Conservation (phyloP, 2,113 vertebrate species). For the Misgurnus anguillicaudatus region DNA sequence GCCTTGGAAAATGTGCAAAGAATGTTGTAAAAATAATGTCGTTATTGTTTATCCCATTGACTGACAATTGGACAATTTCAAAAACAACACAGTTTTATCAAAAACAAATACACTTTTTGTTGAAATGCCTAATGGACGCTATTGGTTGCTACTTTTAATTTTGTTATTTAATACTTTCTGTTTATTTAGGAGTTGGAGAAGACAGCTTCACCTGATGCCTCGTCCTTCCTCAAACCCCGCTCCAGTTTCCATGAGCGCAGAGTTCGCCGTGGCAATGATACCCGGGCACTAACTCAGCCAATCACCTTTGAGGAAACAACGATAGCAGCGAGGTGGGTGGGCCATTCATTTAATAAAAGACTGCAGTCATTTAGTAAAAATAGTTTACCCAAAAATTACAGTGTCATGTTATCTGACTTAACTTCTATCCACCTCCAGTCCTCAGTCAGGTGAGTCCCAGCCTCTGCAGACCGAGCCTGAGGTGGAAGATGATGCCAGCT, state of each 20-base stretch:
- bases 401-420: no score
- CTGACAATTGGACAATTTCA: no score
- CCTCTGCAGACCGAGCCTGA: conserved; percentile 35
- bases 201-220: conserved; percentile 62
- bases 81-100: no score
- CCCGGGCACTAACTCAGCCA: conserved; percentile 74
- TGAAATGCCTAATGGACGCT: no score
- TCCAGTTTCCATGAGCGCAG: conserved; percentile 65
- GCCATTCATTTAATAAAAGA: background rate
- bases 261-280: conserved; percentile 65
- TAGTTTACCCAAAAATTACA: background rate
- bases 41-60: no score
- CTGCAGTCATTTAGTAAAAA: background rate
- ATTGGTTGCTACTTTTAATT: no score
- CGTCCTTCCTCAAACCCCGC: conserved; percentile 69
- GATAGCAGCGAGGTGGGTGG: conserved; percentile 68
- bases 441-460: conserved; percentile 53
- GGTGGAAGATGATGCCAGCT: conserved; percentile 69
- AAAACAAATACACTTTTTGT: no score
- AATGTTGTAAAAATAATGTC: no score
- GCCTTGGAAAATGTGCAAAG: no score
- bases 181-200: conserved; percentile 75
- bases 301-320: conserved; percentile 71
- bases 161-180: background rate
- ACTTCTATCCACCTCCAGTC: conserved; percentile 48